Evolutionary conservation across 2,888 invertebrate genomes (phyloP).

Genomic region (Harmothoe impar): DNA sequence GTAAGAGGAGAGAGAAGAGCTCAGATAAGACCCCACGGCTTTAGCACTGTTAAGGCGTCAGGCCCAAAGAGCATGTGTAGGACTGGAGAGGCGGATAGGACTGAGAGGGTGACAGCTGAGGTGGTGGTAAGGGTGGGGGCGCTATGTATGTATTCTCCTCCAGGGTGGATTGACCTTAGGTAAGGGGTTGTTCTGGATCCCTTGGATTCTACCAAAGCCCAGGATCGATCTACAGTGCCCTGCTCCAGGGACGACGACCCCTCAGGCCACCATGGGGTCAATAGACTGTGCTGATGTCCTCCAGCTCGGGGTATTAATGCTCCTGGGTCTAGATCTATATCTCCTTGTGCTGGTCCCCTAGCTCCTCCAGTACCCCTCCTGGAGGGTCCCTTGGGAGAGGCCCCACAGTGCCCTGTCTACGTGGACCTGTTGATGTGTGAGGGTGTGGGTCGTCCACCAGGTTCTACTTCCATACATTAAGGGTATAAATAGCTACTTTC

Average conservation of each 20-base stretch:
- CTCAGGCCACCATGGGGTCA: neutral
- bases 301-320: neutral
- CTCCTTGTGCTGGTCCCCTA: neutral
- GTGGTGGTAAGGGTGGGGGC: neutral
- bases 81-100: neutral
- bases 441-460: too few relatives aligned
- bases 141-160: neutral
- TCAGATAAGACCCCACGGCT: neutral
- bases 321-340: constrained; percentile 20
- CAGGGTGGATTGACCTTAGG: neutral
- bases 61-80: neutral
- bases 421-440: too few relatives aligned
- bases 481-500: too few relatives aligned
- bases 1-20: neutral
- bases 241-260: neutral
- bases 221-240: neutral
- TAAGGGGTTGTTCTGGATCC: neutral
- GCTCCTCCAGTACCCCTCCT: neutral
- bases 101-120: neutral
- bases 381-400: too few relatives aligned
- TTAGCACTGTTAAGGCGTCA: neutral
- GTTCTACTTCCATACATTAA: too few relatives aligned
- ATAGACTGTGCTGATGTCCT: constrained; percentile 16
- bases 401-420: too few relatives aligned
- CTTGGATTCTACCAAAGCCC: neutral